Conservation (phyloP, 1,140 invertebrate species). For the Lycorma delicatula region DNA sequence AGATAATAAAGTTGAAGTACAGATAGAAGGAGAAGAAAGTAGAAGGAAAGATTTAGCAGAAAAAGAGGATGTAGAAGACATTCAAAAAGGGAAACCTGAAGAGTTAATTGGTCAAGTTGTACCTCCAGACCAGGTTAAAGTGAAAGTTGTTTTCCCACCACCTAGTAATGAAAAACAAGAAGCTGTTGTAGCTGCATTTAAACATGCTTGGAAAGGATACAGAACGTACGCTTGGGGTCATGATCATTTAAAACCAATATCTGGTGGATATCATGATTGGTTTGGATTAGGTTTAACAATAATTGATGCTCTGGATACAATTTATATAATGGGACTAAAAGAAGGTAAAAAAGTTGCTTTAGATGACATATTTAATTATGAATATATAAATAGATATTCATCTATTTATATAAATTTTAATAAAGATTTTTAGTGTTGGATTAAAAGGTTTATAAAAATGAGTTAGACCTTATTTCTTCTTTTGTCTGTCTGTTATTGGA, state of each 20-base stretch:
- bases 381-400: neutral
- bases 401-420: neutral
- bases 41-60: neutral
- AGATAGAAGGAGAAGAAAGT: neutral
- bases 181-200: slow-evolving; percentile 76
- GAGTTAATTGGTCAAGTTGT: neutral
- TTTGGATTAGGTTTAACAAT: slow-evolving; percentile 85
- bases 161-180: slow-evolving; percentile 68
- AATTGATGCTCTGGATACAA: slow-evolving; percentile 82
- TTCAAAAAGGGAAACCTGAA: too few species aligned
- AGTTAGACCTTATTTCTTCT: too few species aligned
- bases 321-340: slow-evolving; percentile 84
- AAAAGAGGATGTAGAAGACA: slow-evolving; percentile 1
- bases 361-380: slow-evolving; percentile 7
- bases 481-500: too few species aligned
- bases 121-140: slow-evolving; percentile 2
- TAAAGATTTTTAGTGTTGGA: neutral
- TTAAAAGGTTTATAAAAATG: too few species aligned
- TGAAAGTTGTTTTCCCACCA: slow-evolving; percentile 43
- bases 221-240: slow-evolving; percentile 88
- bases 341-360: slow-evolving; percentile 51
- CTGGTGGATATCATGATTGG: slow-evolving; percentile 74
- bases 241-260: slow-evolving; percentile 85
- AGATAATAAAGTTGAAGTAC: neutral
- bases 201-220: slow-evolving; percentile 88